These are phyloP conservation scores for Propithecus deckenii DNA, from an alignment of 2,797 vertebrate genomes.

Conservation along the genomic window DNA sequence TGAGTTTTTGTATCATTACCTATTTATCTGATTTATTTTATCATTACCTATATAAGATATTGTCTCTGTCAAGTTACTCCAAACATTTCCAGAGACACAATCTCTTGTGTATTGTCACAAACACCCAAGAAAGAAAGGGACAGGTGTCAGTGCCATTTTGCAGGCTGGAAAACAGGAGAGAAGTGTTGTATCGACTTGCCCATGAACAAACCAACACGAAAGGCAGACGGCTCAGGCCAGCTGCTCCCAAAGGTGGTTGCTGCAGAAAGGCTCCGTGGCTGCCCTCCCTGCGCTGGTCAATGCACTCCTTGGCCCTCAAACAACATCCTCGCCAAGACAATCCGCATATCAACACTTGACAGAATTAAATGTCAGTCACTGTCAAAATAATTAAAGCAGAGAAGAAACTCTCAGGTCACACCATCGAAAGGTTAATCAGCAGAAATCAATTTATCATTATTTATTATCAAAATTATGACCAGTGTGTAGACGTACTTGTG, in stretches of 20 bases:
- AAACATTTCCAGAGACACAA: not conserved
- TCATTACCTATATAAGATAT: not conserved
- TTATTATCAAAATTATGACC: conserved; percentile 58
- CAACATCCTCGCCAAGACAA: not conserved
- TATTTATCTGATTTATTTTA: not conserved
- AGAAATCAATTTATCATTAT: conserved; percentile 52
- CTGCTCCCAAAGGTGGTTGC: not conserved
- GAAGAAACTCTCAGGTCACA: conserved; percentile 59
- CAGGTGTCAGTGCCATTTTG: too few relatives aligned
- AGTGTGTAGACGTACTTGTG: not conserved
- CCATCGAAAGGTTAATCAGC: conserved; percentile 54
- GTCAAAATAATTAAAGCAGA: conserved; percentile 18
- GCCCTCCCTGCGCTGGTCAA: not conserved
- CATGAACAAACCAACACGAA: not conserved
- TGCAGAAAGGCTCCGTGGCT: not conserved
- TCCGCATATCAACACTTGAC: not conserved
- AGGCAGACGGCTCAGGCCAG: not conserved
- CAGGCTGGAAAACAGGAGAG: not conserved
- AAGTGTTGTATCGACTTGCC: not conserved
- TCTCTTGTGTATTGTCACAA: not conserved
- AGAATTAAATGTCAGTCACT: conserved; percentile 31
- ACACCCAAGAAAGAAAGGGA: not conserved
- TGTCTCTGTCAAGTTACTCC: not conserved
- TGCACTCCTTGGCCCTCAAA: not conserved
- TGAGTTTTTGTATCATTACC: not conserved